Evolutionary conservation across 2,888 invertebrate species (phyloP).

Genomic region (Petrophora chlorosata): DNA sequence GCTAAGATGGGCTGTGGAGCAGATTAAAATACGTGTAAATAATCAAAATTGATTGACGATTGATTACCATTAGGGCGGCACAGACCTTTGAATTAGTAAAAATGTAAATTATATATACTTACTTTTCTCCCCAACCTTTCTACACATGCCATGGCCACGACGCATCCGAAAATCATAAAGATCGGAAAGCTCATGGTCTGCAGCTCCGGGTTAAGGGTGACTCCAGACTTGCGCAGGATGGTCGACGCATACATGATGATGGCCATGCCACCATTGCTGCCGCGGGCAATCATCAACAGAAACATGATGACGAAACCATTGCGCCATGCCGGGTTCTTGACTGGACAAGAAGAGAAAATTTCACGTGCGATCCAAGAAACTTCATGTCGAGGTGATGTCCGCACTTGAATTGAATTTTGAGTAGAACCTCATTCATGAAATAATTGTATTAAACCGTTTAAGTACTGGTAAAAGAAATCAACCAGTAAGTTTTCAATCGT

Average conservation of each 20-base stretch:
- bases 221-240: slow-evolving; percentile 55
- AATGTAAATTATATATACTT: too few species aligned
- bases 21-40: not conserved
- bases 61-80: too few species aligned
- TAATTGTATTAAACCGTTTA: too few species aligned
- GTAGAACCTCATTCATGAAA: too few species aligned
- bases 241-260: slow-evolving; percentile 58
- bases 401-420: too few species aligned
- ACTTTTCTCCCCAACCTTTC: slow-evolving; percentile 68
- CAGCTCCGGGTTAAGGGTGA: slow-evolving; percentile 59
- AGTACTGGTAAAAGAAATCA: too few species aligned
- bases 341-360: slow-evolving; percentile 31
- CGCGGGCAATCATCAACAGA: slow-evolving; percentile 40
- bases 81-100: not conserved
- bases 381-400: not conserved
- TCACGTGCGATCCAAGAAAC: not conserved
- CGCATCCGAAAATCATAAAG: slow-evolving; percentile 59
- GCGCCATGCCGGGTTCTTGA: slow-evolving; percentile 51
- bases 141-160: slow-evolving; percentile 57
- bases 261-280: slow-evolving; percentile 55
- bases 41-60: not conserved
- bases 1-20: slow-evolving; percentile 22
- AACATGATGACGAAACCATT: slow-evolving; percentile 46
- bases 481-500: too few species aligned
- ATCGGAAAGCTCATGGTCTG: slow-evolving; percentile 60